Percentiles rank a stretch among this genome's conserved stretches.
Evolutionary conservation across 1,140 invertebrate genomes (phyloP).

Genomic region (Macrostomum lignano): DNA sequence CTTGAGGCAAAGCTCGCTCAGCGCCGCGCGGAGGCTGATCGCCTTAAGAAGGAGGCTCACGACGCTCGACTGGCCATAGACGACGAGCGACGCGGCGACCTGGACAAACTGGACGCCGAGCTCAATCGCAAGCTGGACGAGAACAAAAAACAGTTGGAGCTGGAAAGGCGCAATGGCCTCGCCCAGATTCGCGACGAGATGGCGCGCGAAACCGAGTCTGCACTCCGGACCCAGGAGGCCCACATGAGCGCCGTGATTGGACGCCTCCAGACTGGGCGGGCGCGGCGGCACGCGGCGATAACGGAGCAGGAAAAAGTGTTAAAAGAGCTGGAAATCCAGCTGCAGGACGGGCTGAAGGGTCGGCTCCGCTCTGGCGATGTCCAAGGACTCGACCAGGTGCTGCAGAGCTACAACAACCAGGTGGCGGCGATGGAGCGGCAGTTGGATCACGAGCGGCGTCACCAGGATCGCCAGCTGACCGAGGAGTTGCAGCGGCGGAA

Average conservation of each 20-base stretch:
- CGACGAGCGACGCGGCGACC: too few relatives aligned
- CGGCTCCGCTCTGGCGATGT: conserved; percentile 8
- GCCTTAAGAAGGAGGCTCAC: too few relatives aligned
- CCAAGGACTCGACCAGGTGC: conserved; percentile 12
- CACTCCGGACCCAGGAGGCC: conserved; percentile 14
- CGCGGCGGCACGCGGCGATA: conserved; percentile 15
- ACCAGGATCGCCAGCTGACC: conserved; percentile 13
- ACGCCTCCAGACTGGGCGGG: conserved; percentile 18
- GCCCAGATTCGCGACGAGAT: too few relatives aligned
- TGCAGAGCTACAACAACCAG: conserved; percentile 17
- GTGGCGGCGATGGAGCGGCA: conserved; percentile 14
- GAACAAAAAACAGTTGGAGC: too few relatives aligned
- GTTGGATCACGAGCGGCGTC: conserved; percentile 11
- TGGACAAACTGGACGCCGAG: too few relatives aligned
- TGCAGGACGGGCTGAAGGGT: conserved; percentile 11
- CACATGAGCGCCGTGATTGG: conserved; percentile 16
- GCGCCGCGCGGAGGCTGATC: too few relatives aligned
- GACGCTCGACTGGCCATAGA: too few relatives aligned
- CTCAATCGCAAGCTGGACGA: too few relatives aligned
- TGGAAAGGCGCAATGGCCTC: too few relatives aligned
- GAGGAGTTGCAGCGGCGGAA: conserved; percentile 16
- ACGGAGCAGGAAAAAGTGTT: conserved; percentile 17
- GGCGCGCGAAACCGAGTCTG: conserved; percentile 14
- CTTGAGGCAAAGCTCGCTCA: too few relatives aligned
- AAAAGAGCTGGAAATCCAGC: conserved; percentile 16